Evolutionary conservation across 2,113 vertebrate species (phyloP), one percentile per base, ranked within the genome.

Genomic region (Eubucco bourcierii): DNA sequence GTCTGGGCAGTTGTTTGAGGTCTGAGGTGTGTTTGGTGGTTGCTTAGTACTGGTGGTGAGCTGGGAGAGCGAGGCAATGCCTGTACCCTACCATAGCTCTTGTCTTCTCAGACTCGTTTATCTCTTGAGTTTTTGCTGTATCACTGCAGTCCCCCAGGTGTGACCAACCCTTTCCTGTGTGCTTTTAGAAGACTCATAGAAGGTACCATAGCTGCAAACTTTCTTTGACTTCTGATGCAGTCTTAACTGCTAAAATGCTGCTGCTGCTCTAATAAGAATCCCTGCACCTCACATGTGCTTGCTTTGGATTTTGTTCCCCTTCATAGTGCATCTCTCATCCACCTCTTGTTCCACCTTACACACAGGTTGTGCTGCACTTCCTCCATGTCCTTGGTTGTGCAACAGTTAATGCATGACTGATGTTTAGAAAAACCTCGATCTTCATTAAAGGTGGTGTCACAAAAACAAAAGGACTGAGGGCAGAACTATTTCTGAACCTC

Each of bases 271-370:
- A 63, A 18, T 15, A 41, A 75, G 78, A 78, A 58, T 10, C 9
- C 5, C 5, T 31, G 20, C 4, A 8, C 4, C 18, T 59, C 53
- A 25, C 10, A 56, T 18, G 10, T 34, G 17, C 20, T 88, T 79
- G 28, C 41, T 85, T 88, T 71, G 71, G 27, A 8, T 68, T 63
- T 41, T 0, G 1, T 46, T 65, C 72, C 12, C 12, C 3, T 0
- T 72, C 29, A 1, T 3, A 8, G 39, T 6, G 18, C 0, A 0
- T 6, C 4, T 64, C n/a, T 85, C 15, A 5, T 25, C 16, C 18
- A 31, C 65, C n/a, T 64, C 44, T 41, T 50, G 12, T 65, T 71
- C 17, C 10, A 4, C 34, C 13, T 70, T 65, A 1, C 28, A 23
- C 8, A 2, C 12, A 53, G n/a, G 18, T 19, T 74, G 25, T 29